These are phyloP conservation scores for Nerophis lumbriciformis DNA, from an alignment of 2,113 vertebrate species.

Conservation along the genomic window DNA sequence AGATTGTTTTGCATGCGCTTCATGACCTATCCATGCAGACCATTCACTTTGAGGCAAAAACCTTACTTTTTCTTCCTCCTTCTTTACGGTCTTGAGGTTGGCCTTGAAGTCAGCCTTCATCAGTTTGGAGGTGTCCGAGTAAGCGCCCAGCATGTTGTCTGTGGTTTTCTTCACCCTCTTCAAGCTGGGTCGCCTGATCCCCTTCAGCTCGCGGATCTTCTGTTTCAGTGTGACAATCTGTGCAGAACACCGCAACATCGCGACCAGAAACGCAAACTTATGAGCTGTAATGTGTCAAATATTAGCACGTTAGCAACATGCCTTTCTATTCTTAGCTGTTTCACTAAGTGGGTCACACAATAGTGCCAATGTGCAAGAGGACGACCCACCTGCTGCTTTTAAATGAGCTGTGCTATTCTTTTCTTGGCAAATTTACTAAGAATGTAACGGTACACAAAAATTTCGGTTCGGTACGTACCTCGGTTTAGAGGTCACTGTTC, in stretches of 20 bases:
- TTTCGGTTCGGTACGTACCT: too few relatives aligned
- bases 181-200: constrained; percentile 68
- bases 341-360: constrained; percentile 1
- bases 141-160: constrained; percentile 67
- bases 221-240: constrained; percentile 65
- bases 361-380: neutral
- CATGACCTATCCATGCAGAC: neutral
- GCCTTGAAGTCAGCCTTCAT: constrained; percentile 71
- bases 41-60: neutral
- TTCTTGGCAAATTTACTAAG: too few relatives aligned
- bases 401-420: neutral
- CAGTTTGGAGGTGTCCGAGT: constrained; percentile 61
- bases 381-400: neutral
- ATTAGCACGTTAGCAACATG: neutral
- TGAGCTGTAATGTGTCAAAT: neutral
- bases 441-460: too few relatives aligned
- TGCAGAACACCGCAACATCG: neutral
- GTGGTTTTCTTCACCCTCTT: constrained; percentile 74
- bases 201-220: constrained; percentile 72
- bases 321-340: neutral
- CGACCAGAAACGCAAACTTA: too few relatives aligned
- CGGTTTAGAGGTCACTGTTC: too few relatives aligned
- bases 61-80: constrained; percentile 74
- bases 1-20: neutral
- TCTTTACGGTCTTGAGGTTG: constrained; percentile 78